Conservation (phyloP, 2,797 vertebrate genomes). For the Gymnocypris eckloni region DNA sequence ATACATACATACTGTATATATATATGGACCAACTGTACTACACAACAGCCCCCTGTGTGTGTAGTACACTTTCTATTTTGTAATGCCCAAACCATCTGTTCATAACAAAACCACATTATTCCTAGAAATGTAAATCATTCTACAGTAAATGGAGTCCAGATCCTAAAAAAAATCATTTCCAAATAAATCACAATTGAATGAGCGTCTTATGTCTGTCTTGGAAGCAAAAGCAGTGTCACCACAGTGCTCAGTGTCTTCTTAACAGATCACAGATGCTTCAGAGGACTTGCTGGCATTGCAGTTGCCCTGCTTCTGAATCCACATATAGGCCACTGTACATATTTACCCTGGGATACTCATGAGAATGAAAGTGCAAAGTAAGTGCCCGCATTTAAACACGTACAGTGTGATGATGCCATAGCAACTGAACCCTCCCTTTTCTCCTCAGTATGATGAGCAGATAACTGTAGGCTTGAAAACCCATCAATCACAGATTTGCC, state of each 20-base stretch:
- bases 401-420: constrained; percentile 36
- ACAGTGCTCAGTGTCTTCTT: background rate
- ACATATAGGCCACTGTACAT: constrained; percentile 3
- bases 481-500: constrained; percentile 29
- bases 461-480: background rate
- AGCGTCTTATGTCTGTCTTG: background rate
- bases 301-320: constrained; percentile 21
- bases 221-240: background rate
- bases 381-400: constrained; percentile 30
- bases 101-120: background rate
- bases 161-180: background rate
- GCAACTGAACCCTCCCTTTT: constrained; percentile 41
- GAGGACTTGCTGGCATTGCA: background rate
- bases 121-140: background rate
- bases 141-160: background rate
- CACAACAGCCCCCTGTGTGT: no score
- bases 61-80: background rate
- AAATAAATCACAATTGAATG: background rate
- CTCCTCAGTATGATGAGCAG: background rate
- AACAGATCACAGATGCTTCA: constrained; percentile 26
- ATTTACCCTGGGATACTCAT: constrained; percentile 19
- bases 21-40: no score
- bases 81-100: constrained; percentile 2
- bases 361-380: background rate
- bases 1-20: no score